These are phyloP conservation scores for Telmatochromis brichardi DNA, from an alignment of 2,113 vertebrate species.

Conservation along the genomic window DNA sequence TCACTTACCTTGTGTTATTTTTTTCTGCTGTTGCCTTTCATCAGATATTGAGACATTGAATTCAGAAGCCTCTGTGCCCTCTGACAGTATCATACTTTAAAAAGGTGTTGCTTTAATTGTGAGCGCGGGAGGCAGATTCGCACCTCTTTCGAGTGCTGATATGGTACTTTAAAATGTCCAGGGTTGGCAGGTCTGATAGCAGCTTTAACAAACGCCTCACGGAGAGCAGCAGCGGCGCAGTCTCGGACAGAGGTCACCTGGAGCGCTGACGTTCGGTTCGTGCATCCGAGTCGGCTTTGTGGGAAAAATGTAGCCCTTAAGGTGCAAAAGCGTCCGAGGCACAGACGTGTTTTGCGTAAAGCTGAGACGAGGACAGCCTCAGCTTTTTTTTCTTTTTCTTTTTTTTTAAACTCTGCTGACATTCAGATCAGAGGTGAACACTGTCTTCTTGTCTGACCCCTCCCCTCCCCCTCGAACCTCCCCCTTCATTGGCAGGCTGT, in stretches of 20 bases:
- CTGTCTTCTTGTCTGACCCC: neutral
- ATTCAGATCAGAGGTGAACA: neutral
- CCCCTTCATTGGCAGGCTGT: constrained; percentile 26
- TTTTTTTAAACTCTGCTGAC: constrained; percentile 51
- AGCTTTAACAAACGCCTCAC: neutral
- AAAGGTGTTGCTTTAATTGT: neutral
- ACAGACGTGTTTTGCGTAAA: neutral
- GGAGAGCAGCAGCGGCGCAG: neutral
- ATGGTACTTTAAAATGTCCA: constrained; percentile 44
- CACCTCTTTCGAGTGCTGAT: neutral
- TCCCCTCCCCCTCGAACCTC: neutral
- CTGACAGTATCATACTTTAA: neutral
- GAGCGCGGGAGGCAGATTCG: neutral
- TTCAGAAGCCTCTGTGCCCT: neutral
- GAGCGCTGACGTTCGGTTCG: neutral
- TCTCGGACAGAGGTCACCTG: neutral
- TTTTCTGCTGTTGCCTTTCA: neutral
- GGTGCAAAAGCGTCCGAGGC: neutral
- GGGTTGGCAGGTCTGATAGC: constrained; percentile 42
- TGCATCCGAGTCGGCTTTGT: neutral
- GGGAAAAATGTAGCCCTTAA: neutral
- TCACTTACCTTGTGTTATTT: neutral
- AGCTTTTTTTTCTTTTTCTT: constrained; percentile 34
- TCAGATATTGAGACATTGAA: neutral
- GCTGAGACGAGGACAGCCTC: neutral